Conservation (phyloP, 2,888 invertebrate genomes). For the Drosophila prostipennis region DNA sequence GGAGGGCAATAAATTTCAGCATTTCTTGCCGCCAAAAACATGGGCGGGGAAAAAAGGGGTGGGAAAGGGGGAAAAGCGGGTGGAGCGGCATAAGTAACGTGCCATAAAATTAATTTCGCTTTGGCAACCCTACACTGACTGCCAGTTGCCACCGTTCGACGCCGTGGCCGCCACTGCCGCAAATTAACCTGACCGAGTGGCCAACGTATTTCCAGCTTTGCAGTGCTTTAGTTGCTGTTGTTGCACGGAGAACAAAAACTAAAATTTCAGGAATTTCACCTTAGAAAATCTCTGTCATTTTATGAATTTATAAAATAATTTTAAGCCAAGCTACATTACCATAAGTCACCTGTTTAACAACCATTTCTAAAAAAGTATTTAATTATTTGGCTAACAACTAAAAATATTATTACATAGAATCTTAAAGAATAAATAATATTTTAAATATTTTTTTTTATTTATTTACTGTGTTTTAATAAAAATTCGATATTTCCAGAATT, state of each 20-base stretch:
- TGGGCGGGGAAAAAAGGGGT: neutral
- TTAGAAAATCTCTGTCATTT: too few species aligned
- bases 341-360: too few species aligned
- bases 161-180: conserved; percentile 28
- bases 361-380: too few species aligned
- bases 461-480: too few species aligned
- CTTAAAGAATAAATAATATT: too few species aligned
- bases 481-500: too few species aligned
- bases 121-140: conserved; percentile 59
- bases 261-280: neutral
- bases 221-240: neutral
- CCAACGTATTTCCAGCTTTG: conserved; percentile 22
- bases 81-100: conserved; percentile 43
- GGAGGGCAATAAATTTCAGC: conserved; percentile 61
- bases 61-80: neutral
- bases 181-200: conserved; percentile 49
- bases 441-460: too few species aligned
- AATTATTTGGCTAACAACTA: too few species aligned
- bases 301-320: too few species aligned
- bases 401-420: too few species aligned
- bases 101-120: conserved; percentile 64
- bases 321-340: too few species aligned
- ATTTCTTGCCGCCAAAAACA: conserved; percentile 26
- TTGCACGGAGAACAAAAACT: conserved; percentile 6
- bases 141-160: conserved; percentile 55